Evolutionary conservation across 2,888 invertebrate genomes (phyloP).

Genomic region (Acanthococcus lagerstroemiae): DNA sequence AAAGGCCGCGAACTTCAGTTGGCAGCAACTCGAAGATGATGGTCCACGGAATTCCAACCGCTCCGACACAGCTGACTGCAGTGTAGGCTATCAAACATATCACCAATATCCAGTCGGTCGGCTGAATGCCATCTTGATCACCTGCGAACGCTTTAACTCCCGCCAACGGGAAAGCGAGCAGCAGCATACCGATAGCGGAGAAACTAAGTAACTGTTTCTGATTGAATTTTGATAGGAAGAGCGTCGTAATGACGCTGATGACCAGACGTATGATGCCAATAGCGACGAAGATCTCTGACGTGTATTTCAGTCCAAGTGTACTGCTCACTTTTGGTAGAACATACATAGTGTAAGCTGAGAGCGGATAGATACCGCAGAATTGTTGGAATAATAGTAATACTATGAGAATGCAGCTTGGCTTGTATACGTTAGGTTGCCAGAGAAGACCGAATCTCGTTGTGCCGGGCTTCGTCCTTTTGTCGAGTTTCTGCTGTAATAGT

Average conservation of each 20-base stretch:
- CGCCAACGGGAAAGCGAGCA: constrained; percentile 19
- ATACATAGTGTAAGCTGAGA: constrained; percentile 51
- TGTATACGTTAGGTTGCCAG: background rate
- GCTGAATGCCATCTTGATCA: constrained; percentile 47
- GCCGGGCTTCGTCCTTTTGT: background rate
- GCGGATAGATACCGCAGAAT: constrained; percentile 47
- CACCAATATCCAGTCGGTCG: constrained; percentile 42
- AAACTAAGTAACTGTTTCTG: constrained; percentile 45
- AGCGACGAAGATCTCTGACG: constrained; percentile 19
- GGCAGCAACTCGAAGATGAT: constrained; percentile 49
- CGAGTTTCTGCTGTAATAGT: background rate
- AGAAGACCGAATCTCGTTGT: background rate
- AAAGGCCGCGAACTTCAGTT: constrained; percentile 46
- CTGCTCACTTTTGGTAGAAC: constrained; percentile 45
- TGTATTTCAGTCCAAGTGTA: background rate
- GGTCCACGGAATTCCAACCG: constrained; percentile 51
- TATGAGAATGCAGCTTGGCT: constrained; percentile 45
- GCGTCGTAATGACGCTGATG: constrained; percentile 46
- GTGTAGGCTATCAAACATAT: constrained; percentile 47
- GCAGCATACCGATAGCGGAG: constrained; percentile 48
- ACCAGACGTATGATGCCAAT: constrained; percentile 47
- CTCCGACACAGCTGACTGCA: constrained; percentile 47
- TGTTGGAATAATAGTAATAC: constrained; percentile 49
- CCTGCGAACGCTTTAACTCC: constrained; percentile 39
- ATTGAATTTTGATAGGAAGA: constrained; percentile 46